These are phyloP conservation scores for Lepidurus packardi DNA, from an alignment of 1,140 invertebrate species.

Conservation along the genomic window DNA sequence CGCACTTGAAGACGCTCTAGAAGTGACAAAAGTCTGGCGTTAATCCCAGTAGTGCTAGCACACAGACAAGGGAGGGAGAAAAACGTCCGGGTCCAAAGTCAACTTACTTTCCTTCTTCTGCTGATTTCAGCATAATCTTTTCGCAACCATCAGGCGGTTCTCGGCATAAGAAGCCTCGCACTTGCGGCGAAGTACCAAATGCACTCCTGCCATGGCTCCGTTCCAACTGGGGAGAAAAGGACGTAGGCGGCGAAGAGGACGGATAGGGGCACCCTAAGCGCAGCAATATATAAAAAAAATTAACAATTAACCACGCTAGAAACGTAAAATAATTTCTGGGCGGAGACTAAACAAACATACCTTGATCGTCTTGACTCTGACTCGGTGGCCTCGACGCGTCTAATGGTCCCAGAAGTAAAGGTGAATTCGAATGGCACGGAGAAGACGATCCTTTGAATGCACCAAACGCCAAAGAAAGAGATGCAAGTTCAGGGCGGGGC, in stretches of 20 bases:
- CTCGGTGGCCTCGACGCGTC: conserved; percentile 54
- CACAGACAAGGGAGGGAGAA: background rate
- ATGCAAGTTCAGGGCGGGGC: background rate
- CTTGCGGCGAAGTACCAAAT: conserved; percentile 68
- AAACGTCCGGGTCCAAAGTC: background rate
- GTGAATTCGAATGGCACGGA: conserved; percentile 52
- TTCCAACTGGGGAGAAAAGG: conserved; percentile 35
- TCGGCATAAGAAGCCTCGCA: conserved; percentile 72
- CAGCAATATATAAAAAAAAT: background rate
- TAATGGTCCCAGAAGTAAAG: conserved; percentile 52
- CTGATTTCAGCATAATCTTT: conserved; percentile 62
- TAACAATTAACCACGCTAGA: conserved; percentile 29
- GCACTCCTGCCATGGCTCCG: conserved; percentile 38
- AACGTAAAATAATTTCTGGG: conserved; percentile 32
- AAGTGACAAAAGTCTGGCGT: conserved; percentile 36
- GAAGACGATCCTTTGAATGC: conserved; percentile 49
- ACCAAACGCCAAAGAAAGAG: conserved; percentile 16
- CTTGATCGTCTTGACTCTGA: conserved; percentile 46
- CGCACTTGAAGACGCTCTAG: conserved; percentile 46
- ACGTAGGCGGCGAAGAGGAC: conserved; percentile 44
- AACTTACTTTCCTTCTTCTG: conserved; percentile 56
- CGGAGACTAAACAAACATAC: conserved; percentile 44
- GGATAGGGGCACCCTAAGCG: conserved; percentile 53
- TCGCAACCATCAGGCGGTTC: conserved; percentile 85
- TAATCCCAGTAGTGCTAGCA: conserved; percentile 28